Percentiles rank a stretch among this genome's conserved stretches.
Evolutionary conservation across 2,888 invertebrate genomes (phyloP).

Genomic region (Leucania comma): DNA sequence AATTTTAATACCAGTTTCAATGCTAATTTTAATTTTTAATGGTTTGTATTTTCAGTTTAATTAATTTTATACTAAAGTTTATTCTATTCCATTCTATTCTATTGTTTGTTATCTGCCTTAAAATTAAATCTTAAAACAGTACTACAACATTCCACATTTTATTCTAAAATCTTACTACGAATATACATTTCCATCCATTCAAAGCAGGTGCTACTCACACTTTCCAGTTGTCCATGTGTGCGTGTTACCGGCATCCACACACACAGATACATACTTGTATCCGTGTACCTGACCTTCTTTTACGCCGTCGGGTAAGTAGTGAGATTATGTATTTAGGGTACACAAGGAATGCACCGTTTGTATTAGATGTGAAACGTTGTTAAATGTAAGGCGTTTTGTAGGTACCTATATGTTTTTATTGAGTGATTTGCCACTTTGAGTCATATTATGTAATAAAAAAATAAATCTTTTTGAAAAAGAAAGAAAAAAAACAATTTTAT

Average conservation of each 20-base stretch:
- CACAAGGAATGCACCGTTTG: slow-evolving; percentile 68
- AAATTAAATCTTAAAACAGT: no score
- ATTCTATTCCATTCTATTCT: no score
- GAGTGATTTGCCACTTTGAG: neutral
- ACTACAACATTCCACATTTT: neutral
- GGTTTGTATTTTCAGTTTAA: no score
- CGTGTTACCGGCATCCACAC: slow-evolving; percentile 69
- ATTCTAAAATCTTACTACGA: neutral
- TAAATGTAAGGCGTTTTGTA: slow-evolving; percentile 28
- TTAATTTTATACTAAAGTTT: no score
- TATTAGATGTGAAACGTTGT: slow-evolving; percentile 37
- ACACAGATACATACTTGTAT: slow-evolving; percentile 46
- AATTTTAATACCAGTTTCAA: no score
- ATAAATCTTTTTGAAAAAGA: neutral
- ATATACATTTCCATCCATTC: slow-evolving; percentile 31
- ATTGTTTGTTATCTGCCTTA: no score
- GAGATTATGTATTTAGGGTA: slow-evolving; percentile 80
- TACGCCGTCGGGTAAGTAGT: slow-evolving; percentile 66
- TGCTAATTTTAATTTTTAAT: no score
- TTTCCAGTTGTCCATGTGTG: slow-evolving; percentile 61
- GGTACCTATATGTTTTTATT: neutral
- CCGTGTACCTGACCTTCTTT: slow-evolving; percentile 66
- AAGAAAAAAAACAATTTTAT: no score
- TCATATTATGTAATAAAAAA: neutral
- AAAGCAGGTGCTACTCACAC: slow-evolving; percentile 47